Base-by-base conservation (phyloP, 2,797 vertebrate species). In the Chromis chromis region DNA sequence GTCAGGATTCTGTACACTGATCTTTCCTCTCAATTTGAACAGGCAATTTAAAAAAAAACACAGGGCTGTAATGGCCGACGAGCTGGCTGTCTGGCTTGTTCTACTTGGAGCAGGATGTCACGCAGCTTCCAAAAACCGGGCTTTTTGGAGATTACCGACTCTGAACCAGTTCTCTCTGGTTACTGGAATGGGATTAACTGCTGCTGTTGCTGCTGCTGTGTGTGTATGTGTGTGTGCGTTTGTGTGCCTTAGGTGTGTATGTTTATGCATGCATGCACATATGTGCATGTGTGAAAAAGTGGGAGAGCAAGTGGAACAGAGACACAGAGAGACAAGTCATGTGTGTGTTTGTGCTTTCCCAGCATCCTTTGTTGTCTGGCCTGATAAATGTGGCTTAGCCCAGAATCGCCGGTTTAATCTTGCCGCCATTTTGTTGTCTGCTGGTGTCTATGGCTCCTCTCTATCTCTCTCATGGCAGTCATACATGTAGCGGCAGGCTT, bases 81-180 rank as follows among this genome's bases (percentile, higher is more conserved):
- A 57, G 77, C 75, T 72, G 71, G 52, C 86, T 70, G 69, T 33
- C 78, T 76, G 73, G 71, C 58, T 74, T 61, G 75, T 61, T 88
- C 84, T 49, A 85, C 87, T 90, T 90, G 88, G 88, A 89, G 84
- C 88, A 48, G 90, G 88, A 91, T 91, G 84, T 90, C 78, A 69
- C 78, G 56, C 81, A 77, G 85, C 83, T 79, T 91, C 93, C 92
- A 92, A 93, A 94, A 94, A 90, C 78, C 88, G 82, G 90, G 83
- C 83, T 94, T 93, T 94, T 90, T 83, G 76, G 91, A 94, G 94
- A 95, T 94, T 94, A 95, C 87, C n/a, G 86, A 85, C 83, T 74
- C 81, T 91, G 88, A 93, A 93, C 93, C 91, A 92, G 91, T 93
- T 93, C 87, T 91, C 83, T 86, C 88, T 94, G 92, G 84, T 93